Conservation (phyloP, 1,140 invertebrate genomes). For the fruit fly (Drosophila melanogaster) region Release_6_plus_ISO1_MT NT_033779.5:21917501-21918000, state of each 20-base stretch:
- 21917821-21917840: slow-evolving; percentile 61
- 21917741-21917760: slow-evolving; percentile 47
- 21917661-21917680: no score
- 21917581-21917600: background rate
- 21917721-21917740: slow-evolving; percentile 35
- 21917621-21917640: no score
- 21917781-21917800: slow-evolving; percentile 74
- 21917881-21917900: slow-evolving; percentile 69
- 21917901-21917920: slow-evolving; percentile 15
- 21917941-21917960: slow-evolving; percentile 15
- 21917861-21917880: slow-evolving; percentile 72
- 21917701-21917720: no score
- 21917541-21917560: slow-evolving; percentile 49
- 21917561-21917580: no score
- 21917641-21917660: no score
- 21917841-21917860: slow-evolving; percentile 59
- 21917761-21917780: slow-evolving; percentile 40
- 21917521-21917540: slow-evolving; percentile 39
- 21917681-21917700: no score
- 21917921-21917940: slow-evolving; percentile 66
- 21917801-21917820: slow-evolving; percentile 41
- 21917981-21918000: slow-evolving; percentile 41
- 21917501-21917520: slow-evolving; percentile 54
- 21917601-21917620: no score
- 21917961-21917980: slow-evolving; percentile 14